A percentile compares a stretch with the other conserved stretches of the same genome.
These are phyloP conservation scores for Camptogramma bilineatum DNA, from an alignment of 2,888 invertebrate genomes.

Conservation along the genomic window DNA sequence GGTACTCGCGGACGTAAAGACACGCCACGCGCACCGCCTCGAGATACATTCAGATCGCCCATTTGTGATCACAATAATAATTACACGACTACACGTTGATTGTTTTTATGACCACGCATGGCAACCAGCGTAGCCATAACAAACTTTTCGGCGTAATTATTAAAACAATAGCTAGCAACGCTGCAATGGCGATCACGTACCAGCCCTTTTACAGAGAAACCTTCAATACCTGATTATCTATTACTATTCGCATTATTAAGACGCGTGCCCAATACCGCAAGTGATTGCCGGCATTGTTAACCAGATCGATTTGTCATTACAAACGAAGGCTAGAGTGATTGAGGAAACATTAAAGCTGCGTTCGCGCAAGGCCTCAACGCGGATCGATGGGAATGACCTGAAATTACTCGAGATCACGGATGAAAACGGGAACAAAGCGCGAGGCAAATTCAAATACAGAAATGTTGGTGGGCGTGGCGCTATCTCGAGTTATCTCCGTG, in stretches of 20 bases:
- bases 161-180: constrained; percentile 63
- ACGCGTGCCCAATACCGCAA: constrained; percentile 56
- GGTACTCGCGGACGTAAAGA: constrained; percentile 55
- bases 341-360: constrained; percentile 56
- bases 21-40: constrained; percentile 55
- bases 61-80: constrained; percentile 51
- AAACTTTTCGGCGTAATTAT: constrained; percentile 61
- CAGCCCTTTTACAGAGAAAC: constrained; percentile 63
- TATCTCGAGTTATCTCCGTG: constrained; percentile 46
- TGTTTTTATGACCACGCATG: constrained; percentile 49
- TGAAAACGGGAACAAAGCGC: constrained; percentile 45
- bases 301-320: constrained; percentile 53
- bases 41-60: constrained; percentile 44
- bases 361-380: constrained; percentile 60
- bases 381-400: constrained; percentile 75
- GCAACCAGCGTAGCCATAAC: constrained; percentile 64
- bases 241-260: constrained; percentile 54
- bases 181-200: constrained; percentile 52
- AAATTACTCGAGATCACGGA: constrained; percentile 62
- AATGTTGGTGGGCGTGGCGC: constrained; percentile 49
- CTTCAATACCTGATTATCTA: constrained; percentile 58
- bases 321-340: constrained; percentile 54
- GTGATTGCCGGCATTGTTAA: constrained; percentile 59
- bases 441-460: constrained; percentile 40
- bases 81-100: constrained; percentile 47